Evolutionary conservation across 2,113 vertebrate species (phyloP), one percentile per base, ranked within the genome.

Genomic region (Porphyrio hochstetteri): DNA sequence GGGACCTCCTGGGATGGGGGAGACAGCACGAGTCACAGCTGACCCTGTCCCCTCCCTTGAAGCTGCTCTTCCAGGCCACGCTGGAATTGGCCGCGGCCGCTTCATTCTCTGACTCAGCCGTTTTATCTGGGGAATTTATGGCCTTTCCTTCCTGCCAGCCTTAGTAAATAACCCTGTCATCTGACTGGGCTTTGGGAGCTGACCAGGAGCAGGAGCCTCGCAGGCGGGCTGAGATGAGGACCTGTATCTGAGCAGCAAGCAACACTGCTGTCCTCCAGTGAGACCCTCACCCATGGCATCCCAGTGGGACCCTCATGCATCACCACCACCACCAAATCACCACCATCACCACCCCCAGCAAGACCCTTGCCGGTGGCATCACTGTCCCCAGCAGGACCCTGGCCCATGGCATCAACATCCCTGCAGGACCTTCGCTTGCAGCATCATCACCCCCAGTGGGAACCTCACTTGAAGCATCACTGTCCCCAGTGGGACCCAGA

Each of bases 121-220:
- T 93, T 93, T 35, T 88, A 97, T 90, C 88, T 94, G 81, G 95
- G 92, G 95, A 94, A 95, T 97, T 97, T 92, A 79, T 86, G 90
- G 94, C 92, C 96, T 96, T 96, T 95, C 93, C 92, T 95, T 96
- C 95, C 96, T 97, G 95, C 92, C 96, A 97, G 74, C 80, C 40
- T 72, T 16, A 64, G 91, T 91, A 96, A 95, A 95, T 96, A 87
- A 91, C 86, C n/a, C 86, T 57, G 78, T 89, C 86, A 78, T 82
- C 93, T 92, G 91, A 91, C 95, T 77, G 84, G 67, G 10, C 31
- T 85, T 95, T 94, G 96, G 88, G 95, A 96, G 19, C 65, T 0
- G 16, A 88, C 77, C 80, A 93, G 82, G 42, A 94, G 72, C 46
- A 23, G 82, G 44, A 94, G 95, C 71, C 64, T 78, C 1, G 3